Evolutionary conservation across 1,140 invertebrate species (phyloP).

Genomic region (Drosophila virilis): DNA sequence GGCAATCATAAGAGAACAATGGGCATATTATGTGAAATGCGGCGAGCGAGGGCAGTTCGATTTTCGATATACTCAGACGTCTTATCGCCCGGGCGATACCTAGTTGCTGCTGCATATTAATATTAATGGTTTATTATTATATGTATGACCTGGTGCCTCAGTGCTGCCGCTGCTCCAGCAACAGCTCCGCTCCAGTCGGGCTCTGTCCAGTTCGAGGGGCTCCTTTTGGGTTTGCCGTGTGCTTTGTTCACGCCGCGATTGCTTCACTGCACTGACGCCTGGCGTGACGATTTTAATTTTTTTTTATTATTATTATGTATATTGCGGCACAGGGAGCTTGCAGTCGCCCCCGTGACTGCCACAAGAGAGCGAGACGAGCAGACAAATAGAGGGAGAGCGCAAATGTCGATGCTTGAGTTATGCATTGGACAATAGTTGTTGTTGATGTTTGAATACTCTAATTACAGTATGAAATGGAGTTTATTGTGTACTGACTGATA

Average conservation of each 20-base stretch:
- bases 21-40: slow-evolving; percentile 36
- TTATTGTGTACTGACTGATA: neutral
- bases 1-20: slow-evolving; percentile 64
- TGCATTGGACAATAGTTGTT: slow-evolving; percentile 37
- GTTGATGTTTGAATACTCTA: slow-evolving; percentile 40
- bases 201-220: slow-evolving; percentile 14
- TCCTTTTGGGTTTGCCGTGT: slow-evolving; percentile 56
- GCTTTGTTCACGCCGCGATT: slow-evolving; percentile 71
- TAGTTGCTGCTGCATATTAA: slow-evolving; percentile 60
- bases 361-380: neutral
- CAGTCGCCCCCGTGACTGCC: slow-evolving; percentile 33
- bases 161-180: slow-evolving; percentile 15
- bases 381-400: neutral
- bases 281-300: slow-evolving; percentile 82
- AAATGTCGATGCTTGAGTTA: slow-evolving; percentile 28
- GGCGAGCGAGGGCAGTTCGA: slow-evolving; percentile 43
- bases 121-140: slow-evolving; percentile 81
- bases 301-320: slow-evolving; percentile 71
- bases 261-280: slow-evolving; percentile 71
- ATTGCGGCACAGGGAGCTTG: slow-evolving; percentile 68
- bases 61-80: slow-evolving; percentile 55
- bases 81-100: slow-evolving; percentile 35
- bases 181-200: slow-evolving; percentile 3
- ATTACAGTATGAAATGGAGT: neutral
- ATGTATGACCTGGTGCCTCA: slow-evolving; percentile 70